phyloP scores from a whole-genome alignment of 1,140 invertebrate genomes.

The Pseudomyrmex gracilis region DNA sequence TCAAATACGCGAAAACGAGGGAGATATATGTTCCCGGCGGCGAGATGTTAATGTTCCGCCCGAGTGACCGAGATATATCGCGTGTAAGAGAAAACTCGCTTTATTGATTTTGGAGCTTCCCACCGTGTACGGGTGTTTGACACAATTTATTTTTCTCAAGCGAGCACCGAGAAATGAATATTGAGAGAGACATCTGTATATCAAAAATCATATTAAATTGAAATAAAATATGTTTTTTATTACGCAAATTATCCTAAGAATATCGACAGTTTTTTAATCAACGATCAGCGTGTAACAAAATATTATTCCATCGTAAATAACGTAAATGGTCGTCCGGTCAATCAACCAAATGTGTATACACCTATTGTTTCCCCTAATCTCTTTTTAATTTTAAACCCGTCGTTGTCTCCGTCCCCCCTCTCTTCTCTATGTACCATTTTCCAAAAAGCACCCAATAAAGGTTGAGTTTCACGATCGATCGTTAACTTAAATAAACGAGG shows the following conservation, averaged over 20 bases:
- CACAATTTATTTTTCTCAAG: neutral
- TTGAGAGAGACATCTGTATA: neutral
- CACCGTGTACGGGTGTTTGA: neutral
- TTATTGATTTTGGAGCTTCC: constrained; percentile 12
- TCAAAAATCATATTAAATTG: too few relatives aligned
- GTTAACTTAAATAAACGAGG: constrained; percentile 83
- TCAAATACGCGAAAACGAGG: neutral
- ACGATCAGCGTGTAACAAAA: neutral
- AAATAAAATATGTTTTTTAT: constrained; percentile 21
- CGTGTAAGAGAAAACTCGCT: neutral
- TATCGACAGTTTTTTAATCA: neutral
- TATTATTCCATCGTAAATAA: neutral
- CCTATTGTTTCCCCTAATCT: neutral
- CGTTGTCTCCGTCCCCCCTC: neutral
- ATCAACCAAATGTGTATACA: too few relatives aligned
- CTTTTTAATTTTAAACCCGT: constrained; percentile 18
- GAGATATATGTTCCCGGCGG: neutral
- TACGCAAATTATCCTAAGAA: constrained; percentile 7
- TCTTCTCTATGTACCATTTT: neutral
- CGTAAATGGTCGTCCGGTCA: neutral
- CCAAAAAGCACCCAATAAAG: constrained; percentile 80
- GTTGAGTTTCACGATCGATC: constrained; percentile 81
- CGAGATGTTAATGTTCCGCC: constrained; percentile 12
- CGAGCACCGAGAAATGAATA: neutral
- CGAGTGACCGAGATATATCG: constrained; percentile 12